Evolutionary conservation across 2,113 vertebrate genomes (phyloP), one percentile per base, ranked within the genome.

Genomic region (Seriola aureovittata): DNA sequence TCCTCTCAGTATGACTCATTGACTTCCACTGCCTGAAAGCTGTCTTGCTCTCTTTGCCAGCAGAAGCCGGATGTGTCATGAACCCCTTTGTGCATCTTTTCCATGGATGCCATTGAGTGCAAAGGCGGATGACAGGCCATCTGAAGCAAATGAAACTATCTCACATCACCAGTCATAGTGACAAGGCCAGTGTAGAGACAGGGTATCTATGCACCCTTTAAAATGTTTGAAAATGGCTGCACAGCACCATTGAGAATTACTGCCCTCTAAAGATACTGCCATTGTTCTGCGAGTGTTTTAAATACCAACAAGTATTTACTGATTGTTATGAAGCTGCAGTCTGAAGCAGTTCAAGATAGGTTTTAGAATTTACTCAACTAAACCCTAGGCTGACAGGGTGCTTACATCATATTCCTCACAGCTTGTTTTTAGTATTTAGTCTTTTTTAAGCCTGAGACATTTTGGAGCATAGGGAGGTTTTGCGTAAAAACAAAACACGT

Each of bases 1-100:
- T 88, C 75, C 42, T 77, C 84, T 66, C 89, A 88, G 84, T 80
- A 72, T 93, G 93, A 91, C 68, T 90, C 82, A 79, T 25, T 86
- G 80, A 84, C 90, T 88, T 87, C 78, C 64, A 80, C 80, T 82
- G 81, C 78, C 84, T 92, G 82, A 84, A 88, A 92, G 89, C 91
- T 73, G 85, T 92, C 91, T 87, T 84, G 82, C 86, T 88, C 46
- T 85, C 75, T 89, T 78, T 90, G 88, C 93, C 93, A 93, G 78
- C 69, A 89, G 87, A 90, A 89, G 90, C 93, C 92, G 94, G 94
- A 95, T 95, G 92, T 93, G 88, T 94, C 93, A 92, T 84, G 90
- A 85, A 88, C 89, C 91, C 92, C 81, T 78, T 83, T 67, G 91
- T 83, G 86, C 84, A 84, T 88, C 75, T 93, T 93, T 91, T 94